Evolutionary conservation across 2,888 invertebrate species (phyloP).

Genomic region (Torymus aiolomorphi): DNA sequence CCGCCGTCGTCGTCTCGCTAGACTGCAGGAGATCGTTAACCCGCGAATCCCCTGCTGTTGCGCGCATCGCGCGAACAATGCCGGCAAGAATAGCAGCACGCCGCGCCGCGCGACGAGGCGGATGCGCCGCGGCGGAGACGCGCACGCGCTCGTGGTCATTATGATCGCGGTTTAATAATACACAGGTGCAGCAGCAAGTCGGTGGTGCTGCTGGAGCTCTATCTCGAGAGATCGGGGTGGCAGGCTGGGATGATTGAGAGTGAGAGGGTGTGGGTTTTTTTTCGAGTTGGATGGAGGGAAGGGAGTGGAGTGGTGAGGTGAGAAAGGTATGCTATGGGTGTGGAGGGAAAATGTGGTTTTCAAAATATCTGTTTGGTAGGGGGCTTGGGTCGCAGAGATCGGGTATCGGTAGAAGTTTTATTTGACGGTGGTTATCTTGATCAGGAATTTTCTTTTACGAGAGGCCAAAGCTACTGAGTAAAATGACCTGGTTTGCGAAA

Average conservation of each 20-base stretch:
- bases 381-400: no score
- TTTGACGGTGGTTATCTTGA: no score
- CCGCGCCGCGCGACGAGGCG: neutral
- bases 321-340: no score
- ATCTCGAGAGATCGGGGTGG: slow-evolving; percentile 16
- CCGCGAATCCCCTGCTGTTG: neutral
- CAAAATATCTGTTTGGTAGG: no score
- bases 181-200: slow-evolving; percentile 34
- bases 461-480: no score
- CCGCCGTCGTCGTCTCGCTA: neutral
- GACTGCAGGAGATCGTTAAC: neutral
- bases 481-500: no score
- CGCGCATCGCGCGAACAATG: neutral
- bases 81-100: no score
- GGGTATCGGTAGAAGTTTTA: no score
- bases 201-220: neutral
- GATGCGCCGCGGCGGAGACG: slow-evolving; percentile 1
- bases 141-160: slow-evolving; percentile 26
- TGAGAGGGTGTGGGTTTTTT: no score
- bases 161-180: slow-evolving; percentile 48
- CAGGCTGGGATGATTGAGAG: neutral
- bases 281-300: neutral
- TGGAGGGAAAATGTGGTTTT: no score
- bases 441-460: no score
- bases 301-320: no score